These are phyloP conservation scores for Sphyrna mokarran DNA, from an alignment of 2,113 vertebrate genomes.

Conservation along the genomic window DNA sequence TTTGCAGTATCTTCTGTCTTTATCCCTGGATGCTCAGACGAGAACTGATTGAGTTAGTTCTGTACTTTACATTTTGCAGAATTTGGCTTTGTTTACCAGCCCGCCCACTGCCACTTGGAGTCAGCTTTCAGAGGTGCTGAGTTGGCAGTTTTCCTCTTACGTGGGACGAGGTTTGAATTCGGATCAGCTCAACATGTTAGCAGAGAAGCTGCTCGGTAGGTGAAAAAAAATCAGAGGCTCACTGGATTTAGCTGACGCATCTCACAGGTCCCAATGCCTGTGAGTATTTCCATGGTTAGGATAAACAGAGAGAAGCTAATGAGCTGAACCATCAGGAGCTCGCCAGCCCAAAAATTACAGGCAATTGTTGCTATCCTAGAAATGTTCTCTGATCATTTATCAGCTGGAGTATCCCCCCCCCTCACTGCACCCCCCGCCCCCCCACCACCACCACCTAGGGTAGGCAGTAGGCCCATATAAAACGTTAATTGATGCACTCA, in stretches of 20 bases:
- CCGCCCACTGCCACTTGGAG: constrained; percentile 73
- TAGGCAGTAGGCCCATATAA: neutral
- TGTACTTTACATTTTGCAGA: constrained; percentile 58
- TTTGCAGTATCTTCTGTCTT: neutral
- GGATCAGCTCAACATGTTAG: constrained; percentile 86
- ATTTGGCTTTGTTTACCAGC: constrained; percentile 81
- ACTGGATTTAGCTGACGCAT: neutral
- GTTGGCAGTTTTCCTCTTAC: constrained; percentile 91
- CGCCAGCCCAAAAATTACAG: neutral
- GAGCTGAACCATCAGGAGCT: neutral
- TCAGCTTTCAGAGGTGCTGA: constrained; percentile 86
- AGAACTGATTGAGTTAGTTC: neutral
- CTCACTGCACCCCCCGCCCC: too few species aligned
- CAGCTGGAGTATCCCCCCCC: neutral
- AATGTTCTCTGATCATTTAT: neutral
- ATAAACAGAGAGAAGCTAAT: neutral
- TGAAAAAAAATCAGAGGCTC: neutral
- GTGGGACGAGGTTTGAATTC: constrained; percentile 81
- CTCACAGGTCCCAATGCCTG: neutral
- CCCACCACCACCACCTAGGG: too few species aligned
- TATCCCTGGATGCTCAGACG: neutral
- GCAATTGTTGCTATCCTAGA: neutral
- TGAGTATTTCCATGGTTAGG: neutral
- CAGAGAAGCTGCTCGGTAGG: constrained; percentile 82
- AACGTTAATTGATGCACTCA: neutral